These are phyloP conservation scores for Scortum barcoo DNA, from an alignment of 2,113 vertebrate genomes.

Conservation along the genomic window DNA sequence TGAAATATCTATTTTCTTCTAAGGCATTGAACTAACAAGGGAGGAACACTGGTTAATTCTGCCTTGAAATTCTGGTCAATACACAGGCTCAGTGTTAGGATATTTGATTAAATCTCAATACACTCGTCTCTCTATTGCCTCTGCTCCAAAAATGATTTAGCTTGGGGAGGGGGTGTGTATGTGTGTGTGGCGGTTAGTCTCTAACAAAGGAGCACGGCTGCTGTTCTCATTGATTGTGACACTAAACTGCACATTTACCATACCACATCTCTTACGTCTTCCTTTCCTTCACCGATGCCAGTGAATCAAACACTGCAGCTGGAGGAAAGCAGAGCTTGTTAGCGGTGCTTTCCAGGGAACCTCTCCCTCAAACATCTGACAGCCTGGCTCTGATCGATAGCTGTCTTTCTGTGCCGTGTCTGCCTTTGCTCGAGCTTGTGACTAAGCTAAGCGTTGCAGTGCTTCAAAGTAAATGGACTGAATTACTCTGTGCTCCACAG, in stretches of 20 bases:
- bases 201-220: slow-evolving; percentile 41
- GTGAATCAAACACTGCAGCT: slow-evolving; percentile 76
- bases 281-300: slow-evolving; percentile 42
- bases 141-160: slow-evolving; percentile 58
- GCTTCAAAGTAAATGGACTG: slow-evolving; percentile 65
- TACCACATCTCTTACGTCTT: slow-evolving; percentile 57
- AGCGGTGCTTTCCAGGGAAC: slow-evolving; percentile 72
- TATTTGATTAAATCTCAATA: slow-evolving; percentile 74
- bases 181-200: slow-evolving; percentile 28
- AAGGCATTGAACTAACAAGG: slow-evolving; percentile 57
- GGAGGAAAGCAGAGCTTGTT: slow-evolving; percentile 69
- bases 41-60: slow-evolving; percentile 58
- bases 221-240: slow-evolving; percentile 77
- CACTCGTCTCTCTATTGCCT: slow-evolving; percentile 52
- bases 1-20: slow-evolving; percentile 60
- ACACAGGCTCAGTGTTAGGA: slow-evolving; percentile 49
- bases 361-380: slow-evolving; percentile 71
- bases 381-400: slow-evolving; percentile 75
- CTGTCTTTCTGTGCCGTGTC: slow-evolving; percentile 61
- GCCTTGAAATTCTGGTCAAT: slow-evolving; percentile 67
- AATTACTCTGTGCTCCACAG: slow-evolving; percentile 59
- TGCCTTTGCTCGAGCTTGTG: slow-evolving; percentile 51
- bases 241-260: slow-evolving; percentile 75
- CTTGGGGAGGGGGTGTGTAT: slow-evolving; percentile 12
- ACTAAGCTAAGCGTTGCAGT: slow-evolving; percentile 57